phyloP scores from a whole-genome alignment of 2,797 vertebrate genomes.

The Lophius americanus region DNA sequence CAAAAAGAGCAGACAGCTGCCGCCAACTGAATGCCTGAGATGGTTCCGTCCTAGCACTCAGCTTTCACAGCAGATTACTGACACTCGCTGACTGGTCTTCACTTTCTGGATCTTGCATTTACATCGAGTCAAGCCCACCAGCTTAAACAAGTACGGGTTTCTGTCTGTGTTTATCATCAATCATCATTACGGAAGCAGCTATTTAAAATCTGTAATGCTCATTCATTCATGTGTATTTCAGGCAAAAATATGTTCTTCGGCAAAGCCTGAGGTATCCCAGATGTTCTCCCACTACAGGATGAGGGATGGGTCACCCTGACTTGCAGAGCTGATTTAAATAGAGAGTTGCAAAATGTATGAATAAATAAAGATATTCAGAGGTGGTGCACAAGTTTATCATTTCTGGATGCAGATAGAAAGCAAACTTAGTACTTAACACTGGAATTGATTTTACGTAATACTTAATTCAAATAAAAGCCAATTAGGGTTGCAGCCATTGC shows the following conservation, averaged over 20 bases:
- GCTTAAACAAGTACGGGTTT: neutral
- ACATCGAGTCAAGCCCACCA: neutral
- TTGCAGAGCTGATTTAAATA: slow-evolving; percentile 1
- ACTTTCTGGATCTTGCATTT: slow-evolving; percentile 30
- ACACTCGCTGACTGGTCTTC: slow-evolving; percentile 57
- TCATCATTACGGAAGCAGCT: neutral
- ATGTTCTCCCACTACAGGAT: slow-evolving; percentile 14
- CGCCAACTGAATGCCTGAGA: slow-evolving; percentile 69
- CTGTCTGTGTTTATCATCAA: neutral
- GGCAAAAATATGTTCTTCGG: neutral
- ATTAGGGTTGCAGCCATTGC: neutral
- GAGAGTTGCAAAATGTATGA: neutral
- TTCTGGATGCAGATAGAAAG: neutral
- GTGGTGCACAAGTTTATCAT: neutral
- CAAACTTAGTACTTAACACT: neutral
- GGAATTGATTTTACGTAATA: neutral
- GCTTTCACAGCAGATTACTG: slow-evolving; percentile 73
- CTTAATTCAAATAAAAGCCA: neutral
- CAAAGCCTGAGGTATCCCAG: neutral
- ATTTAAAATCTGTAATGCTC: slow-evolving; percentile 3
- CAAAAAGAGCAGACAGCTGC: slow-evolving; percentile 62
- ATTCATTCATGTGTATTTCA: neutral
- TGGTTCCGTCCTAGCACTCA: slow-evolving; percentile 64
- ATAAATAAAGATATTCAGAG: neutral
- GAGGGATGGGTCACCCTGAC: slow-evolving; percentile 33